A percentile compares a stretch with the other conserved stretches of the same genome.
Evolutionary conservation across 1,140 invertebrate species (phyloP).

Genomic region (Drosophila bifasciata): DNA sequence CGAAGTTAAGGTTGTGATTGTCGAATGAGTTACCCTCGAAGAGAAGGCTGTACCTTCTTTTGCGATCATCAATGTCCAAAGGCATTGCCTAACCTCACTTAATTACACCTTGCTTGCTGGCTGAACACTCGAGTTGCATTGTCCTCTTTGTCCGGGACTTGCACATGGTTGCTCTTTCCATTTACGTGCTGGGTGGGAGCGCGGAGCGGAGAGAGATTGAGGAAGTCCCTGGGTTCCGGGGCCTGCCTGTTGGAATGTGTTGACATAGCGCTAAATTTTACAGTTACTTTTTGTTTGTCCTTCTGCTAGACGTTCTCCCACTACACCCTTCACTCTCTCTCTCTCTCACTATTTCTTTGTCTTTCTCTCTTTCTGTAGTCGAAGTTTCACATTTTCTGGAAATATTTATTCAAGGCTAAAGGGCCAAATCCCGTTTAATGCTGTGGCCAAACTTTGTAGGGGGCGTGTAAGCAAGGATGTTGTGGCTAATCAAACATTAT

Average conservation of each 20-base stretch:
- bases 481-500: conserved; percentile 62
- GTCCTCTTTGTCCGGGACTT: conserved; percentile 35
- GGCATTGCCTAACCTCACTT: not conserved
- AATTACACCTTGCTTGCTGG: conserved; percentile 8
- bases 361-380: conserved; percentile 45
- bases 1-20: no score
- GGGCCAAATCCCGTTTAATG: conserved; percentile 40
- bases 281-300: conserved; percentile 72
- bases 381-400: conserved; percentile 53
- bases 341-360: not conserved
- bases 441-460: conserved; percentile 31
- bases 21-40: no score
- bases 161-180: conserved; percentile 26
- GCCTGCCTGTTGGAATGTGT: conserved; percentile 59
- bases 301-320: conserved; percentile 50
- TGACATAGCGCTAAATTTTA: conserved; percentile 79
- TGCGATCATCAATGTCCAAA: no score
- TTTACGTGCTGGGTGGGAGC: not conserved
- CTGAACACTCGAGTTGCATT: conserved; percentile 51
- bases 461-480: conserved; percentile 62
- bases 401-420: conserved; percentile 56
- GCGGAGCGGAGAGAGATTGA: not conserved
- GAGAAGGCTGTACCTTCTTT: no score
- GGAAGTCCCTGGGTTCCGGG: conserved; percentile 1
- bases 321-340: not conserved